These are phyloP conservation scores for Aratinga solstitialis DNA, from an alignment of 2,797 vertebrate genomes.

Conservation along the genomic window DNA sequence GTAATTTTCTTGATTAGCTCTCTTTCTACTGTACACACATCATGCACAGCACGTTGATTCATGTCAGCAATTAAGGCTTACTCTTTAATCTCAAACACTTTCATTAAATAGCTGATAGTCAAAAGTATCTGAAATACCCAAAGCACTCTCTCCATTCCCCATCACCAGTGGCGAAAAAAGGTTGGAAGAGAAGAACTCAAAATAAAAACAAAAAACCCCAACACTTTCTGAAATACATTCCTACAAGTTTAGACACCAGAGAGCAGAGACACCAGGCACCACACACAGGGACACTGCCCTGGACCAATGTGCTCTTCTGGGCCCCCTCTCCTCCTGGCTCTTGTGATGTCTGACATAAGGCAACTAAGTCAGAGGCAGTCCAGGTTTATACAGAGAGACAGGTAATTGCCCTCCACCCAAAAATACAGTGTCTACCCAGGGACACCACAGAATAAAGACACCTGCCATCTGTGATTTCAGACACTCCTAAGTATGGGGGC, in stretches of 20 bases:
- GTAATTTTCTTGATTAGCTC: background rate
- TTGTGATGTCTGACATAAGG: fast-evolving
- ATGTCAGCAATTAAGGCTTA: background rate
- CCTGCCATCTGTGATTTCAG: background rate
- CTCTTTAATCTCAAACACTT: background rate
- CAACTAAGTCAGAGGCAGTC: background rate
- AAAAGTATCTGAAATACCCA: background rate
- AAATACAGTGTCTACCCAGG: background rate
- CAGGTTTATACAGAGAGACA: background rate
- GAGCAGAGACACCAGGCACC: background rate
- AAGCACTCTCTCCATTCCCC: background rate
- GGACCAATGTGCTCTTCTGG: background rate
- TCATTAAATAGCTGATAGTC: background rate
- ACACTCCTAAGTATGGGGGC: background rate
- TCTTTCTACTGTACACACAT: background rate
- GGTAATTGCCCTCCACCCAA: background rate
- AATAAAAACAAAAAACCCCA: fast-evolving
- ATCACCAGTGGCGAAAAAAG: background rate
- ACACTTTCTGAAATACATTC: background rate
- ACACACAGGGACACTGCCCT: fast-evolving
- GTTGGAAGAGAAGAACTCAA: background rate
- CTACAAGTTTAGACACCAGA: background rate
- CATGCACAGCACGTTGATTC: background rate
- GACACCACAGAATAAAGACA: background rate
- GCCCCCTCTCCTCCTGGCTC: background rate